Conservation (phyloP, 1,140 invertebrate species). For the Camponotus pennsylvanicus region DNA sequence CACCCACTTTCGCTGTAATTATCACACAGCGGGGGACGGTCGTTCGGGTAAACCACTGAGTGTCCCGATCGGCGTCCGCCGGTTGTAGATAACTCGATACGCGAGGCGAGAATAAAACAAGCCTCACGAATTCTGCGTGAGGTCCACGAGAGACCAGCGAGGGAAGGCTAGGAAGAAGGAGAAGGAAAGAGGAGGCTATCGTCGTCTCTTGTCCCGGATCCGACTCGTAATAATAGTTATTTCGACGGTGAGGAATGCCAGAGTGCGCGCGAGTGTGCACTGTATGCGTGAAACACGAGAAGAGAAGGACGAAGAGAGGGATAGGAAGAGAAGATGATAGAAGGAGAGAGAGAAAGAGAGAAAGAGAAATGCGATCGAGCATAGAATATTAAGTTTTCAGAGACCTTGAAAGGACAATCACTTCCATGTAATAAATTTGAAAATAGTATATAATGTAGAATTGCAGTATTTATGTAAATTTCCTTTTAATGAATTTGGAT, state of each 20-base stretch:
- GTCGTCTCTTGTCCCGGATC: slow-evolving; percentile 73
- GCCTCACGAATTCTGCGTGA: slow-evolving; percentile 24
- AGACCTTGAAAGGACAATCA: too few species aligned
- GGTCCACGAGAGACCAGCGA: not conserved
- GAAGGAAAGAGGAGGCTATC: slow-evolving; percentile 53
- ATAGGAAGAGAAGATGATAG: not conserved
- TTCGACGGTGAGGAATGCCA: slow-evolving; percentile 64
- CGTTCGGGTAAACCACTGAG: slow-evolving; percentile 25
- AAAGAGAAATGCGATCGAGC: not conserved
- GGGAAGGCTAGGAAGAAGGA: slow-evolving; percentile 4
- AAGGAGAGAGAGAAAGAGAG: not conserved
- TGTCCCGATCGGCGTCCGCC: slow-evolving; percentile 5
- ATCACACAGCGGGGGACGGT: not conserved
- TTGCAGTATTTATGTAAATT: too few species aligned
- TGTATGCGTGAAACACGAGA: slow-evolving; percentile 57
- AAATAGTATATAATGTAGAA: too few species aligned
- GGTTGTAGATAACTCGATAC: slow-evolving; percentile 40
- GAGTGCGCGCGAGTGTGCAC: slow-evolving; percentile 26
- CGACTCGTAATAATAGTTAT: slow-evolving; percentile 76
- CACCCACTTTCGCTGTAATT: slow-evolving; percentile 52
- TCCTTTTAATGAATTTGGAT: too few species aligned
- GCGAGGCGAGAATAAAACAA: slow-evolving; percentile 55
- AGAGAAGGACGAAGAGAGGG: not conserved
- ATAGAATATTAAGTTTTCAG: not conserved
- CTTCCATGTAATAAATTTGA: too few species aligned